Evolutionary conservation across 2,113 vertebrate genomes (phyloP).

Genomic region (Agapornis roseicollis): DNA sequence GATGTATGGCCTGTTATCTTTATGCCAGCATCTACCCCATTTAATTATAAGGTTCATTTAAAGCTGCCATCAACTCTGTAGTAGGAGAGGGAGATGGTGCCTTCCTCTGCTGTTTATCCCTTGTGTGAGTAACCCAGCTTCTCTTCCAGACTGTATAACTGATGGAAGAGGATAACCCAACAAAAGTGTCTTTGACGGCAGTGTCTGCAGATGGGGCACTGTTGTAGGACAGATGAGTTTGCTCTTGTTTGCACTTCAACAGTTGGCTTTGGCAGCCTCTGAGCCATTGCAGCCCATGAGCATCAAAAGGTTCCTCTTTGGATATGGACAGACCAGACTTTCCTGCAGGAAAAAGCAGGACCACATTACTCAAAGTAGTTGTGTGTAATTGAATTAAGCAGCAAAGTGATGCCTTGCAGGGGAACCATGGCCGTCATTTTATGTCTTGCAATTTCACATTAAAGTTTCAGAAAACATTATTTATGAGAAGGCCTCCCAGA

Average conservation of each 20-base stretch:
- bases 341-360: not conserved
- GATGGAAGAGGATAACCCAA: not conserved
- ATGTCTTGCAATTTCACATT: not conserved
- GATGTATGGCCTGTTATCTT: not conserved
- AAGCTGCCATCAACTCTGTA: not conserved
- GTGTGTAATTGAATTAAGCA: not conserved
- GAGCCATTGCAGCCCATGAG: not conserved
- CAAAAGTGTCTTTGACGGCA: not conserved
- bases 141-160: not conserved
- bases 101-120: not conserved
- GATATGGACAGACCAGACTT: not conserved
- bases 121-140: not conserved
- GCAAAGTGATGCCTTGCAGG: not conserved
- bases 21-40: not conserved
- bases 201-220: not conserved
- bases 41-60: not conserved
- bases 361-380: not conserved
- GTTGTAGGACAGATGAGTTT: not conserved
- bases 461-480: not conserved
- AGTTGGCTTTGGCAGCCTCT: not conserved
- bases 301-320: conserved; percentile 7
- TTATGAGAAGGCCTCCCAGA: not conserved
- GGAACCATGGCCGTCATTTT: not conserved
- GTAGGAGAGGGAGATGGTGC: not conserved
- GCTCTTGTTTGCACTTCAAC: not conserved